Evolutionary conservation across 2,888 invertebrate species (phyloP).

Genomic region (Apoda limacodes): DNA sequence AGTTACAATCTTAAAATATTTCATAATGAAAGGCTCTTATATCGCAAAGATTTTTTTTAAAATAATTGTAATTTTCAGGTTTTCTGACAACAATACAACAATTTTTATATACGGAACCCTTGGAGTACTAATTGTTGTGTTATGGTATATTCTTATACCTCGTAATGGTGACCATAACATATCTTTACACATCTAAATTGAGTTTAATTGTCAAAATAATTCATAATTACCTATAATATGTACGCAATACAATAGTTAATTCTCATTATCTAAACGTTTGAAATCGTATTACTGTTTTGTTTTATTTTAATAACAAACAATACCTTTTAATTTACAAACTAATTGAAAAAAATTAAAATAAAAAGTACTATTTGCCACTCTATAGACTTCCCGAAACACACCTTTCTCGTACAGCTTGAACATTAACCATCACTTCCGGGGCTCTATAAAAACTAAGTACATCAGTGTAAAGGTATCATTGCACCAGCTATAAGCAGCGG

Average conservation of each 20-base stretch:
- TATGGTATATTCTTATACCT: no score
- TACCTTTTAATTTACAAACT: slow-evolving; percentile 1
- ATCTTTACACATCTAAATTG: no score
- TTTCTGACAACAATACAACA: no score
- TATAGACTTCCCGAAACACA: slow-evolving; percentile 26
- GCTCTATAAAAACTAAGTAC: slow-evolving; percentile 56
- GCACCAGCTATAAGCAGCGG: slow-evolving; percentile 30
- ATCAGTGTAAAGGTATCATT: slow-evolving; percentile 45
- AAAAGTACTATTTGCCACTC: slow-evolving; percentile 35
- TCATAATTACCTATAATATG: slow-evolving; percentile 10
- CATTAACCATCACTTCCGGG: slow-evolving; percentile 53
- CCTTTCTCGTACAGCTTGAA: slow-evolving; percentile 45
- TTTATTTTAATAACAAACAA: slow-evolving; percentile 1
- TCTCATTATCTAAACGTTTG: neutral
- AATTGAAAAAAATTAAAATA: slow-evolving; percentile 18
- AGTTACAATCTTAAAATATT: no score
- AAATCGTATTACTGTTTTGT: neutral
- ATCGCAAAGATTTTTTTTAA: no score
- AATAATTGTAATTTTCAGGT: no score
- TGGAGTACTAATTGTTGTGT: no score
- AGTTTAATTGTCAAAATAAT: slow-evolving; percentile 20
- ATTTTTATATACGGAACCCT: no score
- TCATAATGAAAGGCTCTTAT: no score
- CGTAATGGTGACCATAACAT: no score
- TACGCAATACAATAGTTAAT: neutral